Conservation (phyloP, 2,797 vertebrate genomes). For the Iguana delicatissima region DNA sequence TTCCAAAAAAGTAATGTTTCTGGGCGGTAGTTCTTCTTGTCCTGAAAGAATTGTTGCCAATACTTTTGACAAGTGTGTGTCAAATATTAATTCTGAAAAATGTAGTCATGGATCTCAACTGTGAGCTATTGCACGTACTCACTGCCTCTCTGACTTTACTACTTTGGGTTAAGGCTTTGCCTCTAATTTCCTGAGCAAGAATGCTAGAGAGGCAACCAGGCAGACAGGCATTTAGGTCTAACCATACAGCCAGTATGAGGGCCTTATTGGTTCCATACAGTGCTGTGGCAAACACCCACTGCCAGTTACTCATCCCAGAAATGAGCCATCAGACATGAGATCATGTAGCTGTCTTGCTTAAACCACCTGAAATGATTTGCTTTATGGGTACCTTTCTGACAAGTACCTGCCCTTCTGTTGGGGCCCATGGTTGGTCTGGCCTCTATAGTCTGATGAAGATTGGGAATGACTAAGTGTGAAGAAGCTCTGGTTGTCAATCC, state of each 20-base stretch:
- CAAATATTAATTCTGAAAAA: background rate
- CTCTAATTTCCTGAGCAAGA: background rate
- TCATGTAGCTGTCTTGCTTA: background rate
- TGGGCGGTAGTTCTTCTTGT: too few species aligned
- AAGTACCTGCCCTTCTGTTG: background rate
- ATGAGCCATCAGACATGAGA: background rate
- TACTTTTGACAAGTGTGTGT: background rate
- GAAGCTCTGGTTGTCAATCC: background rate
- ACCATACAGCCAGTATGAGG: background rate
- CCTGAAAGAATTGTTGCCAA: too few species aligned
- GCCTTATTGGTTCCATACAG: background rate
- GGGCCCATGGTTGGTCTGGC: background rate
- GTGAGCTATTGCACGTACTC: background rate
- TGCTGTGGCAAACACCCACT: background rate
- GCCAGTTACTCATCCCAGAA: background rate
- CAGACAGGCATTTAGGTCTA: background rate
- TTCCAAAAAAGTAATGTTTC: too few species aligned
- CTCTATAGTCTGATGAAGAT: background rate
- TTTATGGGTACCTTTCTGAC: background rate
- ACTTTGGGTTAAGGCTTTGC: too few species aligned
- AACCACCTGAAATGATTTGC: background rate
- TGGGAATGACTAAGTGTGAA: background rate
- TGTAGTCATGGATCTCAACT: background rate
- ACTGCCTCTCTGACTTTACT: too few species aligned
- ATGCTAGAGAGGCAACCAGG: background rate